phyloP scores from a whole-genome alignment of 2,888 invertebrate genomes.

The Hymenopus coronatus region DNA sequence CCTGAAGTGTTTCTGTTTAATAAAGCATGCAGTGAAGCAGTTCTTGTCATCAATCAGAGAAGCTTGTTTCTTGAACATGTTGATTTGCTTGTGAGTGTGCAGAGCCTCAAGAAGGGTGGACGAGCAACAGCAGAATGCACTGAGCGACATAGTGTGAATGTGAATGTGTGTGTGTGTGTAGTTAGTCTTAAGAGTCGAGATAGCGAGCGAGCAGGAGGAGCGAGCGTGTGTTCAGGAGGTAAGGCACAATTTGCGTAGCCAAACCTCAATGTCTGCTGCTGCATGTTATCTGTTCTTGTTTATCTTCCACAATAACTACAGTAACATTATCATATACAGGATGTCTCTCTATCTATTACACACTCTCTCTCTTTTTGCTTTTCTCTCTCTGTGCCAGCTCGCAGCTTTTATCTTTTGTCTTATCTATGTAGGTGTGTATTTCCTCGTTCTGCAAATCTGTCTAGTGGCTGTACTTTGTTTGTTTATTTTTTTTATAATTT shows the following conservation, averaged over 20 bases:
- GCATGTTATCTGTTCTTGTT: conserved; percentile 26
- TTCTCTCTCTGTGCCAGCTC: conserved; percentile 34
- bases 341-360: conserved; percentile 26
- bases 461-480: conserved; percentile 34
- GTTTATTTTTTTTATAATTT: conserved; percentile 18
- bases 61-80: background rate
- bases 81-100: background rate
- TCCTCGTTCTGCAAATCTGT: conserved; percentile 28
- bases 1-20: too few species aligned
- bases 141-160: background rate
- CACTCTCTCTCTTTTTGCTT: conserved; percentile 30
- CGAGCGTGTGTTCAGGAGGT: conserved; percentile 26
- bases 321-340: background rate
- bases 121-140: background rate
- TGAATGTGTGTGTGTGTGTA: conserved; percentile 2
- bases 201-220: conserved; percentile 16
- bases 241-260: conserved; percentile 27
- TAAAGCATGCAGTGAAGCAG: too few species aligned
- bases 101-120: background rate
- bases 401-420: conserved; percentile 31
- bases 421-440: conserved; percentile 34
- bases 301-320: conserved; percentile 13
- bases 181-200: conserved; percentile 14
- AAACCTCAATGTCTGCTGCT: conserved; percentile 26
- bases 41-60: background rate